Percentiles rank a stretch among this genome's conserved stretches.
These are phyloP conservation scores for Nephrotoma appendiculata DNA, from an alignment of 2,888 invertebrate genomes.

Conservation along the genomic window DNA sequence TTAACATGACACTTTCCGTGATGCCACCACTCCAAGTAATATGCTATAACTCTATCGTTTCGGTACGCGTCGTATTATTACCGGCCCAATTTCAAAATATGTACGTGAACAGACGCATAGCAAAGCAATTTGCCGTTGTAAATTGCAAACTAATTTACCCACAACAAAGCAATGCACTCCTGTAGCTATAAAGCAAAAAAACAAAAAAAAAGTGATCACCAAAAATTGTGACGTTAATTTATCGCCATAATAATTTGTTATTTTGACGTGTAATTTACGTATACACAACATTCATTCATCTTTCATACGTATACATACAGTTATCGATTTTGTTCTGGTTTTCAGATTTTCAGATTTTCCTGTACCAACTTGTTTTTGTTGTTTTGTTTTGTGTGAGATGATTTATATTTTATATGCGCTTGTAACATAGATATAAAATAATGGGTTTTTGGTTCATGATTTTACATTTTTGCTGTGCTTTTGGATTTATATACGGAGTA, in stretches of 20 bases:
- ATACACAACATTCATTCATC: neutral
- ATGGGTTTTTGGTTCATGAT: neutral
- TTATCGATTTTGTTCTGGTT: neutral
- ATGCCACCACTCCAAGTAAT: no score
- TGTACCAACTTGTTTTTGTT: neutral
- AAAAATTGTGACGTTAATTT: neutral
- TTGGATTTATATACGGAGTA: no score
- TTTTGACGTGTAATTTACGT: neutral
- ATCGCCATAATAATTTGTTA: neutral
- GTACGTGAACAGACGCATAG: no score
- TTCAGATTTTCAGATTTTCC: neutral
- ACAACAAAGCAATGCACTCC: neutral
- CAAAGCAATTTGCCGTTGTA: neutral
- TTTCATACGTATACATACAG: neutral
- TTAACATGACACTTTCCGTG: no score
- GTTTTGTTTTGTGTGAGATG: neutral
- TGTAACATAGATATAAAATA: neutral
- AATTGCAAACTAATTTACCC: neutral
- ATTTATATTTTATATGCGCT: neutral
- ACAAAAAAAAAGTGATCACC: neutral
- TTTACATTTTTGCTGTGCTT: neutral
- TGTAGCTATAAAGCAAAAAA: neutral
- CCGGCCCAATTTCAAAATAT: no score
- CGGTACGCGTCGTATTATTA: no score
- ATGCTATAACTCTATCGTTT: no score